Conservation (phyloP, 2,113 vertebrate genomes). For the Stigmatopora nigra region DNA sequence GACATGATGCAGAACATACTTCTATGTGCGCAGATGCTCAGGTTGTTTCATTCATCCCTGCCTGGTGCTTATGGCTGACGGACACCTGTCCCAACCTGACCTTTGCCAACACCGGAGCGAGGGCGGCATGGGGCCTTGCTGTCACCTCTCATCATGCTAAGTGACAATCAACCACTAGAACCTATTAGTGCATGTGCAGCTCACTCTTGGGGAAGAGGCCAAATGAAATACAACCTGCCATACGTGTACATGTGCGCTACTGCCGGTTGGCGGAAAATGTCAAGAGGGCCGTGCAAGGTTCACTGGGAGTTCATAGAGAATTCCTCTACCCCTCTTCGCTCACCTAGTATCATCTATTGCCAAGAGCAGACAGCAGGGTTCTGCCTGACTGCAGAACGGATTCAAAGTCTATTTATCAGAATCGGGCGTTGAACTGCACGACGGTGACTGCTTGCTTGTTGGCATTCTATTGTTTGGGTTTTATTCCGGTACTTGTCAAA, state of each 20-base stretch:
- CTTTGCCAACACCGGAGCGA: constrained; percentile 27
- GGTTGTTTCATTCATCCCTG: not conserved
- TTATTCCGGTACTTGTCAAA: constrained; percentile 34
- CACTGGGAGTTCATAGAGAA: constrained; percentile 44
- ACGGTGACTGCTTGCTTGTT: constrained; percentile 27
- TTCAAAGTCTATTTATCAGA: constrained; percentile 24
- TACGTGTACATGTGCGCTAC: not conserved
- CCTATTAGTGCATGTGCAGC: constrained; percentile 29
- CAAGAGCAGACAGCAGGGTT: constrained; percentile 31
- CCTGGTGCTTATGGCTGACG: constrained; percentile 12
- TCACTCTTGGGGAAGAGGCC: constrained; percentile 1
- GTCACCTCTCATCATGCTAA: constrained; percentile 38
- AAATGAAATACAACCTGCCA: constrained; percentile 1
- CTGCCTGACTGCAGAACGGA: constrained; percentile 30
- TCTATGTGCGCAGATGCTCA: not conserved
- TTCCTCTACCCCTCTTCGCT: constrained; percentile 3
- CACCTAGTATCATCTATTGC: constrained; percentile 7
- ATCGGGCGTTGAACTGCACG: constrained; percentile 10
- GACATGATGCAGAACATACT: not conserved
- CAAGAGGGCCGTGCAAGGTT: constrained; percentile 36
- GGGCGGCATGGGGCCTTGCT: constrained; percentile 20
- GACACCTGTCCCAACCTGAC: constrained; percentile 34
- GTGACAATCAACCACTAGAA: constrained; percentile 37
- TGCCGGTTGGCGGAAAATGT: constrained; percentile 30
- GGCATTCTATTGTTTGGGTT: constrained; percentile 24